These are phyloP conservation scores for Chaetogeoica ovagalla DNA, from an alignment of 2,888 invertebrate genomes.

Conservation along the genomic window DNA sequence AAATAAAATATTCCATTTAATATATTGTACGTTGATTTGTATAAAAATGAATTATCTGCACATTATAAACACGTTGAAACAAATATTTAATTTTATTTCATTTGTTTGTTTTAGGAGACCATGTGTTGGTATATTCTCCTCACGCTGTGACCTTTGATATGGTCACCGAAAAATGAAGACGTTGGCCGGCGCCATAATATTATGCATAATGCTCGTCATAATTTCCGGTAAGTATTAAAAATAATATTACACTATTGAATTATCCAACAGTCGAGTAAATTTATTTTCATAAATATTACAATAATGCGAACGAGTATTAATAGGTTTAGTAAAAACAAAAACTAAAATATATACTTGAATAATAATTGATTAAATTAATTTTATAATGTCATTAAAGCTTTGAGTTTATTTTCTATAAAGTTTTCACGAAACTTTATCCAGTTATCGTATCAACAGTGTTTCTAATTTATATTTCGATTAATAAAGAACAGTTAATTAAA, in stretches of 20 bases:
- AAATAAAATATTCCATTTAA: too few relatives aligned
- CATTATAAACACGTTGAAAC: neutral
- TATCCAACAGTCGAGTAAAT: neutral
- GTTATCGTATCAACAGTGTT: too few relatives aligned
- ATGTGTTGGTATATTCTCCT: conserved; percentile 16
- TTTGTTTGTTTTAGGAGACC: conserved; percentile 21
- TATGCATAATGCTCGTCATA: conserved; percentile 45
- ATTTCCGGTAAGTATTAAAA: conserved; percentile 36
- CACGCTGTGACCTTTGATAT: conserved; percentile 50
- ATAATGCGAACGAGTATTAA: neutral
- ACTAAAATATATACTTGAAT: too few relatives aligned
- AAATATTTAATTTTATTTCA: neutral
- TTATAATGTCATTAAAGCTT: too few relatives aligned
- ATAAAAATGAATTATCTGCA: neutral
- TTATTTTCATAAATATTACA: neutral
- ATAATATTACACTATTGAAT: neutral
- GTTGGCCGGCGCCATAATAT: conserved; percentile 43
- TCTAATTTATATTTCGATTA: too few relatives aligned
- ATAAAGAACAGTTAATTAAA: too few relatives aligned
- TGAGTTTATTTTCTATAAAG: too few relatives aligned
- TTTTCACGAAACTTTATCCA: too few relatives aligned
- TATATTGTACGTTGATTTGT: neutral
- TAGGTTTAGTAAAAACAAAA: too few relatives aligned
- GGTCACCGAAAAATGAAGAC: conserved; percentile 52
- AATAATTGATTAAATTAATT: too few relatives aligned